These are phyloP conservation scores for Sarcophaga bullata DNA, from an alignment of 1,140 invertebrate species.

Conservation along the genomic window DNA sequence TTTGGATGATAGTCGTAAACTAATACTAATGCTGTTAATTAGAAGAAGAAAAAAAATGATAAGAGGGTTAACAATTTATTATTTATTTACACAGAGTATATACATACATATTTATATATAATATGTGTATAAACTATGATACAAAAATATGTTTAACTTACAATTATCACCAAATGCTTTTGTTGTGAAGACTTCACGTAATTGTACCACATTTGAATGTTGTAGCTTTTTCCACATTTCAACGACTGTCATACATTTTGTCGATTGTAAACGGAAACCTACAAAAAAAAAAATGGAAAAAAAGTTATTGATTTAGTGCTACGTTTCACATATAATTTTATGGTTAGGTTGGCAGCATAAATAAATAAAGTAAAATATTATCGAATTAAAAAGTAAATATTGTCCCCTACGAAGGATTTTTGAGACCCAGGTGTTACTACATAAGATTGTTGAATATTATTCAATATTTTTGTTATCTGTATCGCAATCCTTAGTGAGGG, in stretches of 20 bases:
- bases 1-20: constrained; percentile 96
- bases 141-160: constrained; percentile 68
- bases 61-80: neutral
- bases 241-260: constrained; percentile 85
- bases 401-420: too few species aligned
- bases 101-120: neutral
- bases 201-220: constrained; percentile 91
- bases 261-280: constrained; percentile 80
- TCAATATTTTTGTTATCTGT: too few species aligned
- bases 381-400: too few species aligned
- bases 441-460: too few species aligned
- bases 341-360: too few species aligned
- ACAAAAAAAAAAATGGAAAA: constrained; percentile 17
- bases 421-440: too few species aligned
- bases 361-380: too few species aligned
- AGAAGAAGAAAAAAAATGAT: neutral
- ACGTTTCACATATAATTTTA: too few species aligned
- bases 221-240: constrained; percentile 94
- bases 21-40: constrained; percentile 91
- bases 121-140: neutral
- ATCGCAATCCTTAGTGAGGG: too few species aligned
- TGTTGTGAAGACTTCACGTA: constrained; percentile 94
- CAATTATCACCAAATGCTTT: constrained; percentile 96
- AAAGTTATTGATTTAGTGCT: neutral
- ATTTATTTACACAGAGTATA: neutral